Percentiles rank a stretch among this genome's conserved stretches.
Conservation (phyloP, 2,797 vertebrate genomes). For the Neosilurus mollespiculum region DNA sequence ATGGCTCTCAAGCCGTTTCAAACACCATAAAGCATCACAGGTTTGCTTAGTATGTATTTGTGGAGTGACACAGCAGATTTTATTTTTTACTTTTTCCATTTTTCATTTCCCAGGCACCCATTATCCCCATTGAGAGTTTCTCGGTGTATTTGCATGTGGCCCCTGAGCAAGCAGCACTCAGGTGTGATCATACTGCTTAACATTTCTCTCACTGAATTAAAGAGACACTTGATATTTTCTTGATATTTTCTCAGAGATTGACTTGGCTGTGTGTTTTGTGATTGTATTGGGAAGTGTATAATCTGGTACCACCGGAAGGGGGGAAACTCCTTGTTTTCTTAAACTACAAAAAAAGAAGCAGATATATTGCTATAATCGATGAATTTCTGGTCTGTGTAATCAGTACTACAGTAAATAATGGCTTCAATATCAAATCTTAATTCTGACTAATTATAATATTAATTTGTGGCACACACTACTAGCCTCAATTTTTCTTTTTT, state of each 20-base stretch:
- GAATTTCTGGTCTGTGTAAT: not conserved
- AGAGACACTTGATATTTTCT: slow-evolving; percentile 61
- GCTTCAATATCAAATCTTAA: not conserved
- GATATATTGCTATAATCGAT: not conserved
- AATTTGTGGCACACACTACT: not conserved
- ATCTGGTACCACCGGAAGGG: slow-evolving; percentile 44
- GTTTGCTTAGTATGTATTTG: not conserved
- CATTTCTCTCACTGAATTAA: slow-evolving; percentile 67
- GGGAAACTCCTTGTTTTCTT: slow-evolving; percentile 46
- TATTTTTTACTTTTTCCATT: not conserved
- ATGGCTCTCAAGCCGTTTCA: not conserved
- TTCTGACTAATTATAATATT: not conserved
- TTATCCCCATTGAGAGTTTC: not conserved
- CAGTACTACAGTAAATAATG: not conserved
- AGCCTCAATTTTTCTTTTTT: not conserved
- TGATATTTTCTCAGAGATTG: slow-evolving; percentile 58
- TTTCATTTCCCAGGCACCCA: not conserved
- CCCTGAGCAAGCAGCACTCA: slow-evolving; percentile 44
- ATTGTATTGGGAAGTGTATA: slow-evolving; percentile 47
- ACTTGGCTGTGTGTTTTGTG: slow-evolving; percentile 52
- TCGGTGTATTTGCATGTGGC: slow-evolving; percentile 37
- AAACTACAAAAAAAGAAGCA: slow-evolving; percentile 1
- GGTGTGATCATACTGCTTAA: slow-evolving; percentile 63
- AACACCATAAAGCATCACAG: not conserved
- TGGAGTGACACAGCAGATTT: not conserved